Percentiles rank a stretch among this genome's conserved stretches.
phyloP scores from a whole-genome alignment of 1,140 invertebrate genomes.

The Euura saliciscinereae region DNA sequence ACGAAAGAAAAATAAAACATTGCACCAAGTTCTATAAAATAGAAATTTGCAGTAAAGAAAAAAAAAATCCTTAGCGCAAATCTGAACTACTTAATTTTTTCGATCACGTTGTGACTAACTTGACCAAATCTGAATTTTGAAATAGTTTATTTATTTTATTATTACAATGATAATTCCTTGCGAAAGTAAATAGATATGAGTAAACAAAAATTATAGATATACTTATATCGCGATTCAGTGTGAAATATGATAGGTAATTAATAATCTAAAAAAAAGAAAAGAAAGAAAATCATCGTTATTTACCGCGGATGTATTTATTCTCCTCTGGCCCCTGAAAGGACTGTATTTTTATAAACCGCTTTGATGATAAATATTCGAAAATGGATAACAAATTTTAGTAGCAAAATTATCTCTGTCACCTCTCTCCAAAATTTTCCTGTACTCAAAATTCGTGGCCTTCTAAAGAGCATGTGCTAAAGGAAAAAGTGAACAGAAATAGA shows the following conservation, averaged over 20 bases:
- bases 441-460: constrained; percentile 40
- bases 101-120: too few species aligned
- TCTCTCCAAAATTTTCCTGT: background rate
- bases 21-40: too few species aligned
- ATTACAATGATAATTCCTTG: too few species aligned
- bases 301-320: constrained; percentile 14
- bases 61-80: too few species aligned
- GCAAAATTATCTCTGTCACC: constrained; percentile 12
- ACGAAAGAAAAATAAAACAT: background rate
- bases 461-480: constrained; percentile 29
- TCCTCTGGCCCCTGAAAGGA: constrained; percentile 10
- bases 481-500: constrained; percentile 20
- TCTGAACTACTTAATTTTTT: too few species aligned
- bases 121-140: too few species aligned
- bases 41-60: too few species aligned
- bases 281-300: constrained; percentile 21
- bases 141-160: too few species aligned
- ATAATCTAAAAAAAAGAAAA: constrained; percentile 16
- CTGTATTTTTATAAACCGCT: constrained; percentile 18
- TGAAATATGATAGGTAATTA: background rate
- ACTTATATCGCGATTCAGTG: constrained; percentile 13
- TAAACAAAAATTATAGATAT: background rate
- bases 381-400: constrained; percentile 15
- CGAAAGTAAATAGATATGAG: background rate
- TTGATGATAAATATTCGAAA: constrained; percentile 20